Base-by-base conservation (phyloP, 1,140 invertebrate genomes). In the Myzus persicae region DNA sequence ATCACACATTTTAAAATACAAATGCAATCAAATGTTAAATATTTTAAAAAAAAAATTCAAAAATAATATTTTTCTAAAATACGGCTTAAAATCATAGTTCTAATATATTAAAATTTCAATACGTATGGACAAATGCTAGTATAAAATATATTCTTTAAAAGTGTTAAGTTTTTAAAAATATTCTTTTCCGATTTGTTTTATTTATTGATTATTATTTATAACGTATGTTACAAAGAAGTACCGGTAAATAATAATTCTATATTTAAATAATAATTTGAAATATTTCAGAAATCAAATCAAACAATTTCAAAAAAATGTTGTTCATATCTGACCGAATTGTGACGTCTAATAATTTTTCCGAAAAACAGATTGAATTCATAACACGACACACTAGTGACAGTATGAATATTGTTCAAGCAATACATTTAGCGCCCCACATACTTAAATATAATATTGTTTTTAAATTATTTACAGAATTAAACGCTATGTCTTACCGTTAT, bases 401-500 rank as follows among this genome's bases (percentile, higher is more conserved):
- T 44, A 91, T 44, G 31, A 38, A 91, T 22, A 76, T 88, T 20
- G 11, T n/a, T 67, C 9, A 67, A 1, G 3, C 59, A 67, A 67
- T 0, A 11, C 59, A 67, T 67, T 18, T 48, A 67, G 31, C n/a
- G 11, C 31, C 31, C 11, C 9, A 9, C 9, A 48, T 36, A 88
- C 84, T 48, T 48, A 24, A 31, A 44, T 24, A 76, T 89, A 31
- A 44, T 24, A 76, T 89, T 24, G 36, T 54, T 48, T n/a, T 38
- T 26, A 9, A 51, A 38, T 38, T 24, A 38, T 36, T 81, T 84
- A 14, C n/a, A 92, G 91, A 82, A 46, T 24, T 36, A 5, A 93
- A 40, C 44, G 82, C 54, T 14, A 54, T 76, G 40, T 90, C 85
- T 54, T 94, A 94, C n/a, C 93, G 94, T 94, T 94, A 94, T 92